Evolutionary conservation across 1,140 invertebrate genomes (phyloP).

Genomic region (Papilio dardanus): DNA sequence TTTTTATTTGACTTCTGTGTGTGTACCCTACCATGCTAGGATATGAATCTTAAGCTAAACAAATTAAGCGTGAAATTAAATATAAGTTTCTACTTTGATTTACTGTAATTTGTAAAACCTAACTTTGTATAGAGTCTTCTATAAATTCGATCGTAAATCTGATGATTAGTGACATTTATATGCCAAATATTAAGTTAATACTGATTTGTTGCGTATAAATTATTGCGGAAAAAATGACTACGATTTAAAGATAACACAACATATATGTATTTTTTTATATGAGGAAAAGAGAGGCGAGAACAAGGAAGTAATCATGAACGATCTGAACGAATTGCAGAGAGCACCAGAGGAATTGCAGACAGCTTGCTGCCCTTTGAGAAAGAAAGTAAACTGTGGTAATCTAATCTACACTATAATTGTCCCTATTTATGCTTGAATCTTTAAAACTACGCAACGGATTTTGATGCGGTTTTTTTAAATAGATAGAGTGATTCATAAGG

Average conservation of each 20-base stretch:
- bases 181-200: slow-evolving; percentile 8
- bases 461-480: too few species aligned
- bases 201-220: neutral
- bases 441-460: too few species aligned
- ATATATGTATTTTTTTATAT: too few species aligned
- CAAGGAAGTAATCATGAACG: too few species aligned
- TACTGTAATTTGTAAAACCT: neutral
- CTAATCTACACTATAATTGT: too few species aligned
- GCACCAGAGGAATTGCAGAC: too few species aligned
- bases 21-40: neutral
- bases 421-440: too few species aligned
- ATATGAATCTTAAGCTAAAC: neutral
- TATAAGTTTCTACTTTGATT: neutral
- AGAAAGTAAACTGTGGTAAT: too few species aligned
- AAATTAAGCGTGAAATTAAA: slow-evolving; percentile 12
- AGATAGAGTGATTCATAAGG: too few species aligned
- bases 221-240: neutral
- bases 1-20: neutral
- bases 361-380: too few species aligned
- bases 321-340: too few species aligned
- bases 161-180: neutral
- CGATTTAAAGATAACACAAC: neutral
- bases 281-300: too few species aligned
- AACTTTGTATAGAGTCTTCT: neutral
- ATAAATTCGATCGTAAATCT: neutral